Base-by-base conservation (phyloP, 2,888 invertebrate genomes). In the Thumatha senex region DNA sequence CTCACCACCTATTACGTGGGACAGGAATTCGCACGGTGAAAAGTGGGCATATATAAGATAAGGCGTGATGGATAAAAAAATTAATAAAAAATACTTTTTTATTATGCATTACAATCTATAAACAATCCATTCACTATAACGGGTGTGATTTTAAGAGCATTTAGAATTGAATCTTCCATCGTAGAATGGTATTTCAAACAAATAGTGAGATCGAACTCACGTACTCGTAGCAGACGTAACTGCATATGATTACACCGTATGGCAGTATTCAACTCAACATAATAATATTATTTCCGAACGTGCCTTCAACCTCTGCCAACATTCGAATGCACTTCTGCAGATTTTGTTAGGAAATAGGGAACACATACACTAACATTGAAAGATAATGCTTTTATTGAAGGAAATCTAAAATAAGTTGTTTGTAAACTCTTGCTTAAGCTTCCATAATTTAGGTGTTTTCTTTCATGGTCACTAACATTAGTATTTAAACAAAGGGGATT, bases 291-390 rank as follows among this genome's bases (percentile, higher is more conserved):
- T 49, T 58, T 30, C 29, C 12, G 51, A 48, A 63, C 63, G 63
- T 63, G 67, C 45, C 56, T 51, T 15, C 30, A 41, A 30, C 14
- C 56, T 35, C 29, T 56, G 56, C 63, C 66, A 63, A 51, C 53
- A 62, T 51, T 55, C 45, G 29, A 40, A 47, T 48, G 39, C 54
- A 54, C 18, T 55, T 54, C 38, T 44, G 18, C 18, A 24, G 48
- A 43, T 43, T 43, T 39, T 43, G 42, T 39, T 43, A 42, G 8
- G 18, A 44, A n/a, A 15, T n/a, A 40, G 29, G 34, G 12, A 29
- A 13, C 9, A 35, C 15, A 15, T 15, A 5, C 5, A 24, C 18
- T 24, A 24, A 24, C 5, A 24, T 5, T 24, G 18, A 24, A 24
- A 2, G 18, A 24, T 24, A 24, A 24, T 5, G 5, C 2, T 24